Evolutionary conservation across 1,140 invertebrate species (phyloP), one percentile per base, ranked within the genome.

Genomic region (Hyles vespertilio): DNA sequence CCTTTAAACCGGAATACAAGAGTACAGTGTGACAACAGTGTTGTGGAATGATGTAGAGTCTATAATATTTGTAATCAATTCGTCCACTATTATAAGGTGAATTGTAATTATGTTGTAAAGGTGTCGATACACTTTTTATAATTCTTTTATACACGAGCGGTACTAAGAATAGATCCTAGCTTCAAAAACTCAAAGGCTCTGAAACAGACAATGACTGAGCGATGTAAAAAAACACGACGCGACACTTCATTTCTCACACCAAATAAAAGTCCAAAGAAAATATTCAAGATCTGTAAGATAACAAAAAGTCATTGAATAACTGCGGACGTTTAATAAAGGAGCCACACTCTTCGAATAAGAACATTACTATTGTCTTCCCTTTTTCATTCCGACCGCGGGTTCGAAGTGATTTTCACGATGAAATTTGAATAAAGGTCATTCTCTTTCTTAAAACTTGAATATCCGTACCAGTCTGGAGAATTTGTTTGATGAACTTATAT

Each of bases 351-450:
- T 48, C 52, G 48, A 56, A 61, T 53, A 61, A 53, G 47, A 51
- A 51, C 57, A 59, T 59, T 60, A 60, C 57, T 56, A 65, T 63
- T 65, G 60, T 63, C 56, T 56, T 49, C 58, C 57, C 55, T 63
- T 32, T 53, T 60, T 66, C 63, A 69, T 69, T 69, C 60, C 43
- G 34, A 49, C 8, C 50, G n/a, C 45, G 50, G 34, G 56, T 59
- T 59, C 46, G 57, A 52, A 59, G 56, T 58, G 58, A 69, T 66
- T 40, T 58, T 45, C 47, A 48, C 60, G 51, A 69, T 69, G 63
- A 69, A 66, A 69, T 69, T 69, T 66, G 63, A 69, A 69, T 69
- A 69, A 65, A 48, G 47, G 48, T 56, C 67, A 62, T 65, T 69
- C 58, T 54, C 22, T 57, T 12, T 66, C 62, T 62, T 59, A 60